phyloP scores from a whole-genome alignment of 2,797 vertebrate genomes.

The Momotus momota region DNA sequence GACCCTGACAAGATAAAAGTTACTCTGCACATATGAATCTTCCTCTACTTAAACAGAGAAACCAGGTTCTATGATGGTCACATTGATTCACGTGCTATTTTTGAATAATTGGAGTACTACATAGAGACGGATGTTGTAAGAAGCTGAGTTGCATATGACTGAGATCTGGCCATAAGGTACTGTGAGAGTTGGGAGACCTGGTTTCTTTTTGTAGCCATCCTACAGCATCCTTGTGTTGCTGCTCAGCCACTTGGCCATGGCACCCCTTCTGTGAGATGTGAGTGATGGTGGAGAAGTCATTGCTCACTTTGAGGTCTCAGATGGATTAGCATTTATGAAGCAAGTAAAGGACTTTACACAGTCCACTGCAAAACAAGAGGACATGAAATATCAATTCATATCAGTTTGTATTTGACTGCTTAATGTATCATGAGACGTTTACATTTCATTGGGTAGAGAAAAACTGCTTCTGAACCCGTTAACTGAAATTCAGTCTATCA shows the following conservation, averaged over 20 bases:
- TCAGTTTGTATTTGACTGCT: background rate
- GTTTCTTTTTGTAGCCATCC: background rate
- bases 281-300: background rate
- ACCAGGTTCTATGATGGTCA: background rate
- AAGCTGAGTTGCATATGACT: background rate
- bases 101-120: rapidly evolving
- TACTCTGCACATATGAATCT: background rate
- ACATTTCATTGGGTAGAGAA: background rate
- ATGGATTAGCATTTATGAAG: background rate
- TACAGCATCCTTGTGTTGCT: background rate
- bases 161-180: background rate
- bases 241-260: background rate
- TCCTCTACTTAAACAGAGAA: background rate
- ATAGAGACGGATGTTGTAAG: background rate
- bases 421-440: background rate
- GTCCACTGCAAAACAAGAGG: background rate
- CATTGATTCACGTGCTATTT: background rate
- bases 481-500: background rate
- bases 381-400: background rate
- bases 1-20: background rate
- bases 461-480: background rate
- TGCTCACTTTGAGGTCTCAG: background rate
- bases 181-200: background rate
- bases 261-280: background rate
- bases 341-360: background rate